Evolutionary conservation across 2,888 invertebrate genomes (phyloP), one percentile per base, ranked within the genome.

Genomic region (Unio pictorum): DNA sequence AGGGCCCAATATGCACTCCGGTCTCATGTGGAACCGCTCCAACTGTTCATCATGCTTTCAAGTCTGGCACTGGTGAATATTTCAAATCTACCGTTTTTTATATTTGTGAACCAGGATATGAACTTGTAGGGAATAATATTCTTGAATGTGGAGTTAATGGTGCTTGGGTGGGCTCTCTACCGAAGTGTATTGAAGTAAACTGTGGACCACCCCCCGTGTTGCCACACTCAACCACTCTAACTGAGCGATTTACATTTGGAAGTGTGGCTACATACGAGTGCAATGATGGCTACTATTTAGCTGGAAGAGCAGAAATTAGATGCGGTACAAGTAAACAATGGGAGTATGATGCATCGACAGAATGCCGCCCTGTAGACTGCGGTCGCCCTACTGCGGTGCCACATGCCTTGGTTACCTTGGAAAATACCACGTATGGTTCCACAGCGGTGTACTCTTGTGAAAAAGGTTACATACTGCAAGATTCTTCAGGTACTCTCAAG

Each of bases 11-110:
- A 6, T 90, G 90, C 74, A 69, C 78, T 8, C 85, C 89, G 6
- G 81, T 89, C 20, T 86, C 88, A 58, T 92, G 92, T 78, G 86
- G 85, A 3, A 72, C 83, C 0, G 91, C 91, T 1, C 84, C 86
- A 11, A 64, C 68, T 4, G 64, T 85, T 6, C 55, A 72, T 11
- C 71, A 84, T 68, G 83, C 81, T 6, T 58, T 67, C 15, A 45
- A 64, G n/a, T 61, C 15, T 3, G 75, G 78, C 1, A 69, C 64
- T 11, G 65, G 71, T 30, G 74, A 72, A 30, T 64, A 57, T 26
- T 82, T 74, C 66, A 69, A 68, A 8, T 67, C 66, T n/a, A 74
- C n/a, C 1, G 71, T 83, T 1, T 55, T 55, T 11, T 83, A 82
- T 63, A 67, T 20, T 3, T 82, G 81, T 64, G 58, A 69, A 6